Percentiles rank a stretch among this genome's conserved stretches.
Conservation (phyloP, 2,797 vertebrate species). For the Antennarius maculatus region DNA sequence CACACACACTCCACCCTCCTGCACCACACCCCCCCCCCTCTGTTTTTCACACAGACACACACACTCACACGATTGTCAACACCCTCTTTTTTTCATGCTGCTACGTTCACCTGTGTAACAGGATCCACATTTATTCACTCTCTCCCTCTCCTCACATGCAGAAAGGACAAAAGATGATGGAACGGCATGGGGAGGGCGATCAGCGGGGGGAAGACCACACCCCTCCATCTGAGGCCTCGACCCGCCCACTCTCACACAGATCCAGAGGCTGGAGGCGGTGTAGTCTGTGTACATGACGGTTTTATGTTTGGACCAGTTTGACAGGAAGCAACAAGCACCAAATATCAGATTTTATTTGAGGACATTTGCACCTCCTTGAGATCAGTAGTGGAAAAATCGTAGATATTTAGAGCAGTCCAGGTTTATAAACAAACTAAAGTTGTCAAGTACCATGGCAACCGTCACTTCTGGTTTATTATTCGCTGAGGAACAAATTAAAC, state of each 20-base stretch:
- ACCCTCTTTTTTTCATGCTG: slow-evolving; percentile 17
- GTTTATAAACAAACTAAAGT: no score
- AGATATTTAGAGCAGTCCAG: no score
- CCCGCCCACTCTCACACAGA: slow-evolving; percentile 6
- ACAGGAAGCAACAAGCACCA: no score
- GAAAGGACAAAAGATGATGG: slow-evolving; percentile 52
- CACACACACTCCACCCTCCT: slow-evolving; percentile 23
- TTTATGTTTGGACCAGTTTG: no score
- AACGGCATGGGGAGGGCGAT: slow-evolving; percentile 1
- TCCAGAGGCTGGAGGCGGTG: no score
- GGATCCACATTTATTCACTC: not conserved
- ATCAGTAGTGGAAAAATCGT: no score
- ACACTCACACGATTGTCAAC: slow-evolving; percentile 3
- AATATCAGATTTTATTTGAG: no score
- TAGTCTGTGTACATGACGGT: no score
- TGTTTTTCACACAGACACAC: not conserved
- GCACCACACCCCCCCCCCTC: slow-evolving; percentile 15
- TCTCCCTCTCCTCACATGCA: slow-evolving; percentile 4
- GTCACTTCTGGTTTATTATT: no score
- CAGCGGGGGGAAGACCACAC: slow-evolving; percentile 45
- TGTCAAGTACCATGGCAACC: no score
- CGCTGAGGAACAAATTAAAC: not conserved
- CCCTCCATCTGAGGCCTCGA: slow-evolving; percentile 57
- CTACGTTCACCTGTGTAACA: slow-evolving; percentile 9
- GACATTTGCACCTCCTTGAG: no score